Evolutionary conservation across 2,888 invertebrate genomes (phyloP).

Genomic region (Aleiodes leptofemur): DNA sequence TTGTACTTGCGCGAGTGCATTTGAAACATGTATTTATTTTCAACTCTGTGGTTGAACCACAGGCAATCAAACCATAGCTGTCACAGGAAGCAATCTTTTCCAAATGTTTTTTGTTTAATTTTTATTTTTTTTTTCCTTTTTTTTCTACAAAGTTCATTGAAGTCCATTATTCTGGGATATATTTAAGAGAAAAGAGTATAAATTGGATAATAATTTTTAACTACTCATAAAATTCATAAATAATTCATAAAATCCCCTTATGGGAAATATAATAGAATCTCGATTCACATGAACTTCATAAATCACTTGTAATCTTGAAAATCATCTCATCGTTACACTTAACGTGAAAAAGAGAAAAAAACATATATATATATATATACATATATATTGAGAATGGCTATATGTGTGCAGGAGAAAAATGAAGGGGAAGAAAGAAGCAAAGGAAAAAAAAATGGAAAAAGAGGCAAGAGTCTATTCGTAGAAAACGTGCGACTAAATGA

Average conservation of each 20-base stretch:
- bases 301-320: slow-evolving; percentile 27
- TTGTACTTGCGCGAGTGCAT: slow-evolving; percentile 49
- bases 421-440: background rate
- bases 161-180: background rate
- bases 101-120: background rate
- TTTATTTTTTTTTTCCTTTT: background rate
- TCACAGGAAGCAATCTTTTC: slow-evolving; percentile 57
- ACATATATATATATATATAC: too few relatives aligned
- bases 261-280: slow-evolving; percentile 1
- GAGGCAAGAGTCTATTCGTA: slow-evolving; percentile 64
- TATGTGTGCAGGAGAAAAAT: slow-evolving; percentile 26
- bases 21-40: slow-evolving; percentile 58
- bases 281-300: slow-evolving; percentile 16
- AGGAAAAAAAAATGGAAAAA: slow-evolving; percentile 16
- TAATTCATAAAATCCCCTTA: background rate
- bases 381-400: slow-evolving; percentile 1
- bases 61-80: slow-evolving; percentile 54
- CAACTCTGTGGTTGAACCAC: slow-evolving; percentile 50
- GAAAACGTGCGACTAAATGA: slow-evolving; percentile 73
- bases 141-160: slow-evolving; percentile 23
- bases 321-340: slow-evolving; percentile 29
- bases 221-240: slow-evolving; percentile 1
- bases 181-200: too few relatives aligned
- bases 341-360: background rate
- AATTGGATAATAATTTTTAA: too few relatives aligned